phyloP scores from a whole-genome alignment of 2,797 vertebrate species.

The Carduelis carduelis region DNA sequence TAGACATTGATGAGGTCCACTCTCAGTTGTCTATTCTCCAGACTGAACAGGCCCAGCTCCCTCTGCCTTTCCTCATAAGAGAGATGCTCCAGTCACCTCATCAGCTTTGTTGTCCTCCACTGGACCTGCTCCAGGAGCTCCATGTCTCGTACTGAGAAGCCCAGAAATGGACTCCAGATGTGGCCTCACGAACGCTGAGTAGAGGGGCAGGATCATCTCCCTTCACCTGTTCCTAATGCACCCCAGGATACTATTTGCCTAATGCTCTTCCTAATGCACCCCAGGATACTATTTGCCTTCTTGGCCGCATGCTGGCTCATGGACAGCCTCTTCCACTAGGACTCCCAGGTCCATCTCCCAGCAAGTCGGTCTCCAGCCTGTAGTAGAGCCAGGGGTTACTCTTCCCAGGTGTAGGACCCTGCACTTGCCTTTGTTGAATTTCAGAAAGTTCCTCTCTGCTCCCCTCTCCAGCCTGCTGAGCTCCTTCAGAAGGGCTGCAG shows the following conservation, averaged over 20 bases:
- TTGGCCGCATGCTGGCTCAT: background rate
- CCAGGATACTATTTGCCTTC: background rate
- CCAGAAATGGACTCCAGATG: background rate
- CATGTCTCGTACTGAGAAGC: background rate
- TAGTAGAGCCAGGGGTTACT: background rate
- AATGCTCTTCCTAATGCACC: background rate
- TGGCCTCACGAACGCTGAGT: background rate
- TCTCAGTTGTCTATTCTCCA: background rate
- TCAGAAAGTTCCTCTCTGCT: background rate
- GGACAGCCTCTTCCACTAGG: background rate
- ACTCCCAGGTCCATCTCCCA: background rate
- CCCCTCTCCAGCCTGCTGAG: rapidly evolving
- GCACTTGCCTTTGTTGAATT: background rate
- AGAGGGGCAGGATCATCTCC: background rate
- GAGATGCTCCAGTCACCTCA: background rate
- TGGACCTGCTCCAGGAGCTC: background rate
- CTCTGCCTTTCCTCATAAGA: background rate
- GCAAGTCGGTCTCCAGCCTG: background rate
- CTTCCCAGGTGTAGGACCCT: background rate
- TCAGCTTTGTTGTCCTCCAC: background rate
- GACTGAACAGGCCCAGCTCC: background rate
- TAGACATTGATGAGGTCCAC: background rate
- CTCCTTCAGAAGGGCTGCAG: background rate
- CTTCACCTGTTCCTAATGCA: background rate
- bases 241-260: background rate